Base-by-base conservation (phyloP, 2,888 invertebrate genomes). In the Dryobotodes eremita region DNA sequence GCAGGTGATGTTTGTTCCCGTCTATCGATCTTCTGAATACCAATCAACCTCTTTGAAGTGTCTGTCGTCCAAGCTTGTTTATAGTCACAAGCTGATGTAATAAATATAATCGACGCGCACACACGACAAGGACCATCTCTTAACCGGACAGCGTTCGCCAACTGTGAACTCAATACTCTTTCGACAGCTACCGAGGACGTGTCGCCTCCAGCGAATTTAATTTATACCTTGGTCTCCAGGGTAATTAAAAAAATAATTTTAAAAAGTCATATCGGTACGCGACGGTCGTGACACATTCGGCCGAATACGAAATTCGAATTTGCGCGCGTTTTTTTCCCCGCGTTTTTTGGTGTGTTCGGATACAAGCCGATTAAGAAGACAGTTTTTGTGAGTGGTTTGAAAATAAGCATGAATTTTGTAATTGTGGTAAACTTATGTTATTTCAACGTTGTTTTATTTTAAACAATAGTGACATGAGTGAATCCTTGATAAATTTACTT, bases 41-140 rank as follows among this genome's bases (percentile, higher is more conserved):
- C 93, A 91, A 95, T 96, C 93, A 96, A 96, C 95, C 94, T 93
- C 96, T 96, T 97, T 97, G 96, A 97, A 94, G 96, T 96, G 89
- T 86, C 92, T 93, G 94, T 95, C 94, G 92, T 88, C 88, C 88
- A 88, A 88, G 93, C 92, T 93, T 95, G 95, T 95, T 96, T 96
- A 95, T 94, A 95, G 95, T 94, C 92, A 91, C 93, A 83, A 85
- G 90, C 92, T 93, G 93, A 93, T 95, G 95, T 95, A 96, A 96
- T 96, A 96, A 96, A 97, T 96, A 96, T 96, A 96, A 96, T 96
- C 95, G 94, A 95, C 95, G 94, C 95, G 92, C 94, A 93, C 94
- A 93, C 91, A 90, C 93, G 95, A 95, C 95, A 95, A 92, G 93
- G 92, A 93, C 92, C 93, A 91, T 91, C 91, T 93, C 92, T 92